Conservation (phyloP, 2,113 vertebrate species). For the Arenaria interpres region DNA sequence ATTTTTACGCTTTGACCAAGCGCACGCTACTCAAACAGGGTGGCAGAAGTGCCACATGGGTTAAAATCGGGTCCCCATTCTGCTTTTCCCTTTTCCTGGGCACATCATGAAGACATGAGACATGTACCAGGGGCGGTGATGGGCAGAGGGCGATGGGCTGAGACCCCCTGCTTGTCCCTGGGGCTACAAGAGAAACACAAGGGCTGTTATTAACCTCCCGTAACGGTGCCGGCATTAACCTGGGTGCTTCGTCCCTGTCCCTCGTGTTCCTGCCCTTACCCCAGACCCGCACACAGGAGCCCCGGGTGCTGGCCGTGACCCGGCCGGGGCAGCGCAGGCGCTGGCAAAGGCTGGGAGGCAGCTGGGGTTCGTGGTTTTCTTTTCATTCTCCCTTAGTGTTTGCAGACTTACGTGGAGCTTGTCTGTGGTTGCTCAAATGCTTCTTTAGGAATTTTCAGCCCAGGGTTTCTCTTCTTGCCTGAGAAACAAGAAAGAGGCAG, state of each 20-base stretch:
- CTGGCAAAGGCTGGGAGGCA: not conserved
- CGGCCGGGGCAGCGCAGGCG: not conserved
- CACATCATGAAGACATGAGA: not conserved
- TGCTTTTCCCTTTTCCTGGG: not conserved
- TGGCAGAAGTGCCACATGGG: not conserved
- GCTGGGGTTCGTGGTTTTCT: not conserved
- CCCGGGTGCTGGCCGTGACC: not conserved
- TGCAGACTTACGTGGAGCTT: constrained; percentile 85
- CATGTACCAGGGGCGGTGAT: rapidly evolving
- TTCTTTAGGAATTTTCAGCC: constrained; percentile 89
- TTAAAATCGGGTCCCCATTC: rapidly evolving
- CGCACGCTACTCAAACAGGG: not conserved
- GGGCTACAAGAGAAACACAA: not conserved
- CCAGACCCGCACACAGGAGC: not conserved
- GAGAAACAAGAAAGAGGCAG: constrained; percentile 34
- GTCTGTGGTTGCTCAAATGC: constrained; percentile 90
- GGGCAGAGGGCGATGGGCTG: not conserved
- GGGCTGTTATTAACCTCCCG: not conserved
- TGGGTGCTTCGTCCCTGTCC: not conserved
- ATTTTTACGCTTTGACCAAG: not conserved
- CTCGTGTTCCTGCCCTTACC: rapidly evolving
- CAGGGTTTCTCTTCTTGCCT: constrained; percentile 90
- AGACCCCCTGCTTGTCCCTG: not conserved
- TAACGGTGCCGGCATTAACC: not conserved
- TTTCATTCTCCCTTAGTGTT: not conserved